These are phyloP conservation scores for Phaonia tiefii DNA, from an alignment of 2,888 invertebrate genomes.

Conservation along the genomic window DNA sequence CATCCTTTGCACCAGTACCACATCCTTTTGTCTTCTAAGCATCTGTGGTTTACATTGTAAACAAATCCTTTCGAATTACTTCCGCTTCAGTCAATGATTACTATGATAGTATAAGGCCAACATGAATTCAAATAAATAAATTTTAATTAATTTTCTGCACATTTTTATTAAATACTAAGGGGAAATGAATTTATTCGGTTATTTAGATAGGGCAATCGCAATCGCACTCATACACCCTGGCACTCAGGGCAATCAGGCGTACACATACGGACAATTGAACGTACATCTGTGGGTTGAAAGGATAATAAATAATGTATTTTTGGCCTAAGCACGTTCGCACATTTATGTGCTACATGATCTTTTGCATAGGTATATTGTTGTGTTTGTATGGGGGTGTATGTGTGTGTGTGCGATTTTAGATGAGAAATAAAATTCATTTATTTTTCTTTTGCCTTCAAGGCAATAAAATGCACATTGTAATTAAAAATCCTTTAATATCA, in stretches of 20 bases:
- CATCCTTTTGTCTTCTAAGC: too few relatives aligned
- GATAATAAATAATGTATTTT: conserved; percentile 41
- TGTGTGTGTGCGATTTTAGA: conserved; percentile 4
- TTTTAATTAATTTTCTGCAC: conserved; percentile 65
- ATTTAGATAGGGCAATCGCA: conserved; percentile 24
- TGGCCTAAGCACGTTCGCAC: conserved; percentile 53
- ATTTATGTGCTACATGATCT: conserved; percentile 33
- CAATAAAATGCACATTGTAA: conserved; percentile 65
- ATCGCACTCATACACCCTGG: conserved; percentile 59
- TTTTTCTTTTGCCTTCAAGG: conserved; percentile 63
- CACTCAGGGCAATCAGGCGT: conserved; percentile 4
- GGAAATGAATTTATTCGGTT: conserved; percentile 42
- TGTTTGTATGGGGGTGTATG: background rate
- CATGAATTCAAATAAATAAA: conserved; percentile 60
- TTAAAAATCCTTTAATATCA: conserved; percentile 67
- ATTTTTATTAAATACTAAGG: conserved; percentile 52
- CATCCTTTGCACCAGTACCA: too few relatives aligned
- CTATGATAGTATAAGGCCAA: too few relatives aligned
- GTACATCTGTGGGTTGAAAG: conserved; percentile 18
- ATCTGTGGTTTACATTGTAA: too few relatives aligned
- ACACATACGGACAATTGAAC: conserved; percentile 18
- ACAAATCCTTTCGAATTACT: too few relatives aligned
- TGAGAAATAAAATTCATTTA: conserved; percentile 62
- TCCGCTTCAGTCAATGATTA: too few relatives aligned
- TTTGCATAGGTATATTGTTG: background rate